Conservation (phyloP, 2,113 vertebrate species). For the Sander lucioperca region DNA sequence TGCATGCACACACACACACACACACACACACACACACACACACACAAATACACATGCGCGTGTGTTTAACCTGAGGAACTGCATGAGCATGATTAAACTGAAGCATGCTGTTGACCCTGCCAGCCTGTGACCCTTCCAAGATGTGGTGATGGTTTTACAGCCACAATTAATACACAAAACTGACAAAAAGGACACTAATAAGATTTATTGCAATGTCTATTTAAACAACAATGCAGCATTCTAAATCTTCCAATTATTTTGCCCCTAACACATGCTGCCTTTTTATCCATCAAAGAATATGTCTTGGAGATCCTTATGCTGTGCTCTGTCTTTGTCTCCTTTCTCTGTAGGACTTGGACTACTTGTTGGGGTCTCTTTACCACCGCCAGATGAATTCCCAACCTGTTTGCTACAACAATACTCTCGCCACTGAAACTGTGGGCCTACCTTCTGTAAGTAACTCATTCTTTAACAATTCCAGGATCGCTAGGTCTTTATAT, state of each 20-base stretch:
- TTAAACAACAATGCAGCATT: background rate
- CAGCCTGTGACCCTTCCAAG: background rate
- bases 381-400: conserved; percentile 89
- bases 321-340: background rate
- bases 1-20: no score
- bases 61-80: background rate
- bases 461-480: background rate
- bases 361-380: conserved; percentile 92
- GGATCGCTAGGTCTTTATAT: no score
- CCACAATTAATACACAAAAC: background rate
- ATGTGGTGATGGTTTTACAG: background rate
- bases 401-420: conserved; percentile 70
- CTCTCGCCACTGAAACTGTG: conserved; percentile 70
- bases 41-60: no score
- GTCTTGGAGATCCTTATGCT: background rate
- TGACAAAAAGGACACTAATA: background rate
- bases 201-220: background rate
- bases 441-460: conserved; percentile 53
- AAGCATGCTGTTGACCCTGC: background rate
- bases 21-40: no score
- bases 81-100: background rate
- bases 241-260: background rate
- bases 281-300: background rate
- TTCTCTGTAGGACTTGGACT: conserved; percentile 92
- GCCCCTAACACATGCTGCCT: no score